Evolutionary conservation across 2,113 vertebrate genomes (phyloP).

Genomic region (Pseudorectes ferrugineus): DNA sequence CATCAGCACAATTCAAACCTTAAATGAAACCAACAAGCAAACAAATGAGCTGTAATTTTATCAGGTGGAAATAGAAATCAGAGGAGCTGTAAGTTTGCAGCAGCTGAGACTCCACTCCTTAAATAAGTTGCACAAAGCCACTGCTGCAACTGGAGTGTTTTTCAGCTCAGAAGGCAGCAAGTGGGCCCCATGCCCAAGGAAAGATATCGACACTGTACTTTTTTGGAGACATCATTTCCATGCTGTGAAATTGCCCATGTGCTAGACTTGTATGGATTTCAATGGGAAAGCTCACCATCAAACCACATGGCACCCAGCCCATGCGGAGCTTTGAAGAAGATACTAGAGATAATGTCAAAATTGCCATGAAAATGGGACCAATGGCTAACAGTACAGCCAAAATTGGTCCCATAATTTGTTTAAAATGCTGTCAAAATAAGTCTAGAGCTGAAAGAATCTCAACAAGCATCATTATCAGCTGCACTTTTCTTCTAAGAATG

Average conservation of each 20-base stretch:
- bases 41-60: conserved; percentile 24
- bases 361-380: background rate
- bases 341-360: background rate
- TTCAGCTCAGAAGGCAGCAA: conserved; percentile 16
- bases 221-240: conserved; percentile 23
- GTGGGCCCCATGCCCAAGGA: background rate
- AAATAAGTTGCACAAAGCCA: background rate
- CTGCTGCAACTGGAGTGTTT: background rate
- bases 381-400: background rate
- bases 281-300: background rate
- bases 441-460: background rate
- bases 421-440: background rate
- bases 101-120: conserved; percentile 1
- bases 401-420: background rate
- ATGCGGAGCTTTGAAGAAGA: background rate
- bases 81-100: background rate
- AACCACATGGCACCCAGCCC: background rate
- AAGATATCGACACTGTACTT: background rate
- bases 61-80: conserved; percentile 53
- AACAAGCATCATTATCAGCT: background rate
- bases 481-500: background rate
- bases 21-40: conserved; percentile 46
- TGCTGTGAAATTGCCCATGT: conserved; percentile 23
- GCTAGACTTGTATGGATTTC: conserved; percentile 37
- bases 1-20: conserved; percentile 52